Evolutionary conservation across 1,140 invertebrate species (phyloP).

Genomic region (Nomia melanderi): DNA sequence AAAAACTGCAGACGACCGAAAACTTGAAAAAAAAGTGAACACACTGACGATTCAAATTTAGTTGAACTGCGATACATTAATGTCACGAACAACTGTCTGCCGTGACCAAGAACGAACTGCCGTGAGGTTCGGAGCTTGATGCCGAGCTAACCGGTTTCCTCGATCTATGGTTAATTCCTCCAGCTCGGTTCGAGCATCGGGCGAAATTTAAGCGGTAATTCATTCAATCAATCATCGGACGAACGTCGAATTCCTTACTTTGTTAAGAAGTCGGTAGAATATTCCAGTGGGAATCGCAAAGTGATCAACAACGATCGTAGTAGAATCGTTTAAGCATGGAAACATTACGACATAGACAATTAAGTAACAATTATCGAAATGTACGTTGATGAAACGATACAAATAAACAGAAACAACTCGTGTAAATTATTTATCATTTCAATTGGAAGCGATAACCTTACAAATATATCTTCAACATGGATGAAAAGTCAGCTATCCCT

Average conservation of each 20-base stretch:
- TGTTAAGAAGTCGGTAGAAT: not conserved
- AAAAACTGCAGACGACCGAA: not conserved
- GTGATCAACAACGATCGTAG: not conserved
- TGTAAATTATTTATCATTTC: not conserved
- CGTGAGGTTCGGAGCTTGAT: constrained; percentile 1
- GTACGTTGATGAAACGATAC: not conserved
- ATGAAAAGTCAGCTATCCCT: not conserved
- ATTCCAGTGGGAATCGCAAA: not conserved
- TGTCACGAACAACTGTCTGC: constrained; percentile 8
- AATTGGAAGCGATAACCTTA: not conserved
- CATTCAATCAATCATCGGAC: not conserved
- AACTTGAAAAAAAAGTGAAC: not conserved
- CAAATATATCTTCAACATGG: too few relatives aligned
- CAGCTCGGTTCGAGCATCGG: not conserved
- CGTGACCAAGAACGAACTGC: constrained; percentile 25
- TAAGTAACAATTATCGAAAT: not conserved
- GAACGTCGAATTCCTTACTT: not conserved
- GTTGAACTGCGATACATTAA: not conserved
- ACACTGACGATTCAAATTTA: not conserved
- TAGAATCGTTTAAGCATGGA: not conserved
- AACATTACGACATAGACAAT: not conserved
- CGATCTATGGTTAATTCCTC: constrained; percentile 18
- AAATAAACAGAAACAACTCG: not conserved
- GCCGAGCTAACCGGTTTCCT: constrained; percentile 19
- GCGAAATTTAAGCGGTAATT: not conserved